Percentiles rank a stretch among this genome's conserved stretches.
phyloP scores from a whole-genome alignment of 1,140 invertebrate species.

The Eumaeus atala region DNA sequence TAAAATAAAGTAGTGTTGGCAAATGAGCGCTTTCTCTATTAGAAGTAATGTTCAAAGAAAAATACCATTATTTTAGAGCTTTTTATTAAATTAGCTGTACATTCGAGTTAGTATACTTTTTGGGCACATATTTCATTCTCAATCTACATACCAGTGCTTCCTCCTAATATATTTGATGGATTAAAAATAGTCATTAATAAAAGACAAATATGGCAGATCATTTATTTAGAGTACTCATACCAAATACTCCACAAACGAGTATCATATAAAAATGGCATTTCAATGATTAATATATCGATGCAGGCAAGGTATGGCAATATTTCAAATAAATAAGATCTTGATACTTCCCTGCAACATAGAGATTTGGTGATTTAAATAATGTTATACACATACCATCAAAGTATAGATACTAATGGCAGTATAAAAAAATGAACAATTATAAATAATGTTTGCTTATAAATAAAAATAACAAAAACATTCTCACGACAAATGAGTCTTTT shows the following conservation, averaged over 20 bases:
- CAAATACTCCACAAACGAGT: constrained; percentile 68
- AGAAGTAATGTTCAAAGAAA: too few species aligned
- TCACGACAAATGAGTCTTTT: constrained; percentile 68
- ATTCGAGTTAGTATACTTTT: constrained; percentile 75
- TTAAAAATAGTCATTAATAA: constrained; percentile 70
- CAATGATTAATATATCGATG: constrained; percentile 63
- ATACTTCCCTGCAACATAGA: constrained; percentile 61
- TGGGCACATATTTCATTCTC: constrained; percentile 74
- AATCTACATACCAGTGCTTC: constrained; percentile 59
- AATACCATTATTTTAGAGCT: constrained; percentile 55
- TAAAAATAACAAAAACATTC: constrained; percentile 70
- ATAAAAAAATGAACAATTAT: constrained; percentile 63
- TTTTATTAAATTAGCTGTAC: constrained; percentile 75
- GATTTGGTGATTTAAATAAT: constrained; percentile 44
- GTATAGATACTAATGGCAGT: constrained; percentile 65
- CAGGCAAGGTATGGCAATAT: constrained; percentile 70
- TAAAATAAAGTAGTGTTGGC: too few species aligned
- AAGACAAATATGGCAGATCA: constrained; percentile 73
- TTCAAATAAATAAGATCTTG: constrained; percentile 62
- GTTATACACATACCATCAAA: constrained; percentile 39
- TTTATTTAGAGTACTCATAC: constrained; percentile 67
- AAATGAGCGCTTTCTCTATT: too few species aligned
- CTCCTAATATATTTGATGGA: constrained; percentile 58
- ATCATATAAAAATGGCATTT: constrained; percentile 61
- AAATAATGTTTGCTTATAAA: constrained; percentile 71